Percentiles rank a stretch among this genome's conserved stretches.
These are phyloP conservation scores for Hozukius guyotensis DNA, from an alignment of 2,797 vertebrate genomes.

Conservation along the genomic window DNA sequence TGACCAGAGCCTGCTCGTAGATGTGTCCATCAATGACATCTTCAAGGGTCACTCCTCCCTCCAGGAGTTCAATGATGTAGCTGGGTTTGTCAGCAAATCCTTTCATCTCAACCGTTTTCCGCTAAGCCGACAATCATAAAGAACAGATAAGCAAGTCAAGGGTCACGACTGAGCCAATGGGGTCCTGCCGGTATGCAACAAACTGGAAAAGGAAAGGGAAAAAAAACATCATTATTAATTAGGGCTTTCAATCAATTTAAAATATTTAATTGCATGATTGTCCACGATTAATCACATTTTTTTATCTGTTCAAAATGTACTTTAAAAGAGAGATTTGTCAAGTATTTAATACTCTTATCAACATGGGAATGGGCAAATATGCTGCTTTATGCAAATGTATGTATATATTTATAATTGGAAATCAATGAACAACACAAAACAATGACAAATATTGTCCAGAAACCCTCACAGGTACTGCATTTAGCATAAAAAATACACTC, in stretches of 20 bases:
- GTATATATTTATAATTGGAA: no score
- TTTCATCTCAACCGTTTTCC: constrained; percentile 99
- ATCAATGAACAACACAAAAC: no score
- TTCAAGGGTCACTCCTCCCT: constrained; percentile 91
- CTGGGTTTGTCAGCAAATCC: constrained; percentile 95
- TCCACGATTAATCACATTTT: not conserved
- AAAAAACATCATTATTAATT: not conserved
- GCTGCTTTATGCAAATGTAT: no score
- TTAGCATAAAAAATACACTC: fast-evolving
- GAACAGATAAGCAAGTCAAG: constrained; percentile 90
- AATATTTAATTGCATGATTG: no score
- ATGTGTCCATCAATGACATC: constrained; percentile 96
- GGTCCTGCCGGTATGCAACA: constrained; percentile 99
- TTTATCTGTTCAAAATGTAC: not conserved
- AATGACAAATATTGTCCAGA: no score
- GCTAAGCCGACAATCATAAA: constrained; percentile 99
- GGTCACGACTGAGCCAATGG: constrained; percentile 93
- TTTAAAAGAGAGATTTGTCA: no score
- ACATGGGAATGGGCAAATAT: no score
- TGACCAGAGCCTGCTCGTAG: constrained; percentile 94
- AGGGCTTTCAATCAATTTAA: no score
- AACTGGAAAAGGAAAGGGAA: constrained; percentile 81
- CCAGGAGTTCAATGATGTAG: constrained; percentile 95
- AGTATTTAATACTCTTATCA: no score
- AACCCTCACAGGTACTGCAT: no score